Evolutionary conservation across 2,113 vertebrate genomes (phyloP).

Genomic region (Noctilio leporinus): DNA sequence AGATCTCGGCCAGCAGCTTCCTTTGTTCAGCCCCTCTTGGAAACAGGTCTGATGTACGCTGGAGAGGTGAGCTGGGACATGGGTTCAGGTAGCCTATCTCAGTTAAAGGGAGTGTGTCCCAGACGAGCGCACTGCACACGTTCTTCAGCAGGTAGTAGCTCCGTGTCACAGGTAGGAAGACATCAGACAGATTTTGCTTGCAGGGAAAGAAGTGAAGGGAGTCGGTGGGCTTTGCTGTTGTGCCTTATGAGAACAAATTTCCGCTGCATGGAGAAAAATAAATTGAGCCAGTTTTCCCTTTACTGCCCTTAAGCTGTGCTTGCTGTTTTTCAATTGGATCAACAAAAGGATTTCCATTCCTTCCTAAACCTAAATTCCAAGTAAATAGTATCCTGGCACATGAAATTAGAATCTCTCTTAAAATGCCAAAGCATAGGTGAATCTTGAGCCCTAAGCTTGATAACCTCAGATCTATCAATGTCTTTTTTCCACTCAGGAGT

Average conservation of each 20-base stretch:
- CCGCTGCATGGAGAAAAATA: background rate
- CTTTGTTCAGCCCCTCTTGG: slow-evolving; percentile 9
- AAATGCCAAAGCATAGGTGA: background rate
- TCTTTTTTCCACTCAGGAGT: slow-evolving; percentile 29
- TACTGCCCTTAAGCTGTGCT: background rate
- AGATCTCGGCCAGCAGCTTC: background rate
- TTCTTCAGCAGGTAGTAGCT: background rate
- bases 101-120: background rate
- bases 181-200: background rate
- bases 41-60: background rate
- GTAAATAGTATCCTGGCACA: background rate
- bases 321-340: slow-evolving; percentile 17
- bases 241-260: slow-evolving; percentile 13
- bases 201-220: background rate
- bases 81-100: slow-evolving; percentile 7
- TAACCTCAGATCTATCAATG: background rate
- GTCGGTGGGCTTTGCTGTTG: background rate
- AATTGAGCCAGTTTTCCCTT: background rate
- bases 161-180: background rate
- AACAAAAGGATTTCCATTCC: slow-evolving; percentile 45
- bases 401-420: slow-evolving; percentile 9
- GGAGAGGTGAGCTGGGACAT: background rate
- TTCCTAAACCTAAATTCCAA: slow-evolving; percentile 28
- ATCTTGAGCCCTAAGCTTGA: background rate
- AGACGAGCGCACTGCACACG: background rate